Evolutionary conservation across 30 jellyfish, hydroid and myxozoan genomes (phyloP), one percentile per base, ranked within the genome.

Genomic region (Aurelia aurita complex sp. Pacific): DNA sequence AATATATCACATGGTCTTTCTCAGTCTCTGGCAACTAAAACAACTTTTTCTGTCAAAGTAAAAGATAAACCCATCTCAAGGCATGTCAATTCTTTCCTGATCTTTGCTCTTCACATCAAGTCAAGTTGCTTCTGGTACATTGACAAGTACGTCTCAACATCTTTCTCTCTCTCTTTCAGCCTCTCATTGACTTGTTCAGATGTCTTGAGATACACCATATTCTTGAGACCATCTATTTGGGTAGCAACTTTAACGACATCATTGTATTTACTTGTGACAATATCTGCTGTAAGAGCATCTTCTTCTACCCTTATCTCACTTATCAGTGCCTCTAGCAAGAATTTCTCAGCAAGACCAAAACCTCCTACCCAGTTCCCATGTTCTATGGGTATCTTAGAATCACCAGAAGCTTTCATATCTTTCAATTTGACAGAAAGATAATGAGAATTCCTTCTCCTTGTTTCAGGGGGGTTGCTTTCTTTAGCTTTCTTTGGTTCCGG

Each of bases 151-250:
- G 71, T 88, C 55, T 94, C 89, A 33, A 92, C 98, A 68, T 87
- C 98, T 54, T 88, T 88, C 71, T 92, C 98, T 23, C 98, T 78
- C 40, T 92, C 97, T 46, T 88, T 93, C 90, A 92, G 66, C 64
- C 93, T 69, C 69, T 73, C 89, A 18, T 94, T 69, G 10, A 92
- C 89, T 69, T 88, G 97, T 38, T 91, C 85, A 10, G 90, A 86
- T 5, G 96, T 87, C 71, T 92, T 92, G 77, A 55, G 71, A 54
- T 86, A 86, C 14, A 85, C 91, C 32, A 82, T 64, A 35, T 78
- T 53, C 53, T 80, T 77, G 35, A 92, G 70, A 15, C 89, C 96
- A 4, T 90, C 79, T 12, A 92, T 84, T 12, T 64, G 54, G 63
- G 83, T 54, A 10, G 95, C 96, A 61, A 81, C 97, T 61, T 87